phyloP scores from a whole-genome alignment of 2,888 invertebrate species.

The Girardia tigrina region DNA sequence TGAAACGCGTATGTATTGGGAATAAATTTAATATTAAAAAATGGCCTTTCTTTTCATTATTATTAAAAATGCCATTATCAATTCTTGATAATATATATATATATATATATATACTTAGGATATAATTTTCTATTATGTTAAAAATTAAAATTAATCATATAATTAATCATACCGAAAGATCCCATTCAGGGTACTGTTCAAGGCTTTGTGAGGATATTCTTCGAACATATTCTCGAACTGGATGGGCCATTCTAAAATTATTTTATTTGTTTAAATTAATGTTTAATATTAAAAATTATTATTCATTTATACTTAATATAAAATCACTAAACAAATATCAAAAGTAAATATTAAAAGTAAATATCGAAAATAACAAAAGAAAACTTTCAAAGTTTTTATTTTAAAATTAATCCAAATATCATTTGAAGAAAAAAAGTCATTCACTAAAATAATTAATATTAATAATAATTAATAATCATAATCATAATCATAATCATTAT shows the following conservation, averaged over 20 bases:
- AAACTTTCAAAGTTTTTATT: not conserved
- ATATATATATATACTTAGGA: no score
- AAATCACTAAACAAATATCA: not conserved
- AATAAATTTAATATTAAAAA: no score
- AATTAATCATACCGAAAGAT: constrained; percentile 41
- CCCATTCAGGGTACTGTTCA: constrained; percentile 42
- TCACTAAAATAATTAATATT: constrained; percentile 19
- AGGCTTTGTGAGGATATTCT: constrained; percentile 44
- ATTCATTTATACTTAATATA: not conserved
- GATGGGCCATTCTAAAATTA: constrained; percentile 38
- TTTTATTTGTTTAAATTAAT: constrained; percentile 1
- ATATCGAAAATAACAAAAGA: not conserved
- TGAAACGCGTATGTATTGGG: no score
- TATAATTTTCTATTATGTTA: no score
- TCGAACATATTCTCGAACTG: constrained; percentile 44
- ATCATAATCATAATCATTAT: not conserved
- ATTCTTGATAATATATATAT: no score
- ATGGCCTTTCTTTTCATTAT: no score
- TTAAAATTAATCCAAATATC: not conserved
- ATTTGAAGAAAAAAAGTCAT: constrained; percentile 2
- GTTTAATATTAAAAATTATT: not conserved
- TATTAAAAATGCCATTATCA: no score
- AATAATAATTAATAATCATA: constrained; percentile 3
- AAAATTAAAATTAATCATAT: no score
- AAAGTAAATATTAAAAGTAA: not conserved